Conservation (phyloP, 2,888 invertebrate species). For the Netelia fuscicornis region DNA sequence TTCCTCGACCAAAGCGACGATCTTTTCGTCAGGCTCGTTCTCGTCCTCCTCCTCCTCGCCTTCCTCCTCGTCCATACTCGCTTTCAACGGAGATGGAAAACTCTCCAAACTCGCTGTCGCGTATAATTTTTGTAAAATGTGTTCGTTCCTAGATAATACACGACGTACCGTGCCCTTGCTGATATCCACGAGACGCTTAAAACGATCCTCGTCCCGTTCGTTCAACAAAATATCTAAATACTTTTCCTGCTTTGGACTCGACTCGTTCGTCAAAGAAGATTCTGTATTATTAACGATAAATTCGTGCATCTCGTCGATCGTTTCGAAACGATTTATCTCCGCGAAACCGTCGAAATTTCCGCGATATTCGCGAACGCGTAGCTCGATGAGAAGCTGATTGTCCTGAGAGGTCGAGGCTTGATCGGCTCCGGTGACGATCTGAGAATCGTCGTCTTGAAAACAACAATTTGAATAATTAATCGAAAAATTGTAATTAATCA, state of each 20-base stretch:
- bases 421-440: background rate
- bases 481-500: background rate
- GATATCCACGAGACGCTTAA: constrained; percentile 64
- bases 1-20: constrained; percentile 60
- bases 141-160: constrained; percentile 67
- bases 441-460: constrained; percentile 52
- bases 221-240: constrained; percentile 70
- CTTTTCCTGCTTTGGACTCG: constrained; percentile 61
- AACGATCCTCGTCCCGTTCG: constrained; percentile 67
- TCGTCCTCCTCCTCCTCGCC: constrained; percentile 51
- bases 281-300: constrained; percentile 68
- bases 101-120: constrained; percentile 66
- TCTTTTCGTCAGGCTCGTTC: constrained; percentile 43
- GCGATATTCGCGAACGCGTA: constrained; percentile 69
- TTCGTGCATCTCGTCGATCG: constrained; percentile 71
- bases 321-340: constrained; percentile 68
- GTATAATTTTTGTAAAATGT: constrained; percentile 65
- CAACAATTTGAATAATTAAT: background rate
- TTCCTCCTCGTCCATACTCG: constrained; percentile 33
- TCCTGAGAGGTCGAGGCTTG: constrained; percentile 35
- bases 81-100: constrained; percentile 70
- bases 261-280: constrained; percentile 23
- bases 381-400: constrained; percentile 55
- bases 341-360: constrained; percentile 71
- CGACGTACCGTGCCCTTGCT: constrained; percentile 68